These are phyloP conservation scores for Ceratitis capitata DNA, from an alignment of 1,140 invertebrate genomes.

Conservation along the genomic window DNA sequence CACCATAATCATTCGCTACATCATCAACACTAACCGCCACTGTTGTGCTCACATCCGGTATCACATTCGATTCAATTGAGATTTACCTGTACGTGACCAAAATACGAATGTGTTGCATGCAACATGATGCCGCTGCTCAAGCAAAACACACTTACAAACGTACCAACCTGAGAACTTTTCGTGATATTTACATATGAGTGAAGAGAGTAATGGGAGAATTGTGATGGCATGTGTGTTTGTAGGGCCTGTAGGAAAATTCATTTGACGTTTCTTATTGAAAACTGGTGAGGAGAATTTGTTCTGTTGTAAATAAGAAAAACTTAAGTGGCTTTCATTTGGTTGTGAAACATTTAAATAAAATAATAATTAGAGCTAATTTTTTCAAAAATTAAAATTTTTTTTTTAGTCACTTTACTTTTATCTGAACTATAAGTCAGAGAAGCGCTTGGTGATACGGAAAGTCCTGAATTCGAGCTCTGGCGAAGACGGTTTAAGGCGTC, in stretches of 20 bases:
- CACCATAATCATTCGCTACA: not conserved
- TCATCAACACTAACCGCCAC: not conserved
- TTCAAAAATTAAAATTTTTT: too few species aligned
- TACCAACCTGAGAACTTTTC: not conserved
- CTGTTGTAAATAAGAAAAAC: too few species aligned
- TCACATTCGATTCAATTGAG: conserved; percentile 65
- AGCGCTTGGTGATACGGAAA: too few species aligned
- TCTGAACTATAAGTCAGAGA: too few species aligned
- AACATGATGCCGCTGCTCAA: not conserved
- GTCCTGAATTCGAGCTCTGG: too few species aligned
- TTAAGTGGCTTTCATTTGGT: too few species aligned
- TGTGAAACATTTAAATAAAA: too few species aligned
- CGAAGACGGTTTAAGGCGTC: too few species aligned
- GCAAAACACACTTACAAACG: conserved; percentile 19
- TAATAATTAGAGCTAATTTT: too few species aligned
- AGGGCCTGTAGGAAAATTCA: not conserved
- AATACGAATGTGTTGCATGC: conserved; percentile 50
- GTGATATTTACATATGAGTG: not conserved
- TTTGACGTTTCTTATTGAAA: too few species aligned
- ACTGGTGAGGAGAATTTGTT: too few species aligned
- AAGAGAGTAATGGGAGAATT: not conserved
- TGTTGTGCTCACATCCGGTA: conserved; percentile 63
- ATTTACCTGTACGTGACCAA: conserved; percentile 65
- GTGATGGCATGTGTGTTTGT: not conserved
- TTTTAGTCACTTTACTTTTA: too few species aligned